Evolutionary conservation across 2,797 vertebrate species (phyloP), one percentile per base, ranked within the genome.

Genomic region (Sorex maritimensis): DNA sequence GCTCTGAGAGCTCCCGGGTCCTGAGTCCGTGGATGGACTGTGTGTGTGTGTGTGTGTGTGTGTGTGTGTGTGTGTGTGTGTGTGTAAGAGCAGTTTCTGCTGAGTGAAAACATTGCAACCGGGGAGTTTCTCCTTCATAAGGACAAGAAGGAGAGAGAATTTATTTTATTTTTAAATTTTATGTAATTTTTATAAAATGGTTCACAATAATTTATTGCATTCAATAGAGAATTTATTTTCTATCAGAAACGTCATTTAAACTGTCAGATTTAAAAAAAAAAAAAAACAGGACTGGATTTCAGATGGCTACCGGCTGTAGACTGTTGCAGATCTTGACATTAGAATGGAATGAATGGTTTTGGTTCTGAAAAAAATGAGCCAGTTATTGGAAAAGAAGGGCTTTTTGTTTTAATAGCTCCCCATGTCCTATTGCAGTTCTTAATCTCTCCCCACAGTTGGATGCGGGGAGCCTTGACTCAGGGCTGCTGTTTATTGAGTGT

Each of bases 241-340:
- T 82, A 63, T 28, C n/a, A 61, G 84, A 91, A 81, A 41, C n/a
- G 73, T 78, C 74, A 94, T 74, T 73, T 90, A 90, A 95, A 28
- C 34, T 81, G 78, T 4, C 68, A 28, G 68, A 86, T 80, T 77
- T 77, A 34, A 34, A 34, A 34, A 44, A 44, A 44, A 44, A 44
- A 44, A 44, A 81, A 95, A 92, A 86, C 55, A 69, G 10, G 34
- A 79, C 34, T 74, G 77, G 30, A 78, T 28, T 86, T 86, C 49
- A 41, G 1, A 65, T 77, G 61, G 8, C 21, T 24, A 26, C 24
- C 13, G 52, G 21, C 61, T 91, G 21, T 86, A 34, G 34, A 72
- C 23, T n/a, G 81, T 87, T 87, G 83, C 69, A 84, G 87, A 86
- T 80, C 84, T 1, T 84, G 14, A 34, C 80, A 79, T 80, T 77